Percentiles rank a stretch among this genome's conserved stretches.
phyloP scores from a whole-genome alignment of 2,113 vertebrate genomes.

The Narcine bancroftii region DNA sequence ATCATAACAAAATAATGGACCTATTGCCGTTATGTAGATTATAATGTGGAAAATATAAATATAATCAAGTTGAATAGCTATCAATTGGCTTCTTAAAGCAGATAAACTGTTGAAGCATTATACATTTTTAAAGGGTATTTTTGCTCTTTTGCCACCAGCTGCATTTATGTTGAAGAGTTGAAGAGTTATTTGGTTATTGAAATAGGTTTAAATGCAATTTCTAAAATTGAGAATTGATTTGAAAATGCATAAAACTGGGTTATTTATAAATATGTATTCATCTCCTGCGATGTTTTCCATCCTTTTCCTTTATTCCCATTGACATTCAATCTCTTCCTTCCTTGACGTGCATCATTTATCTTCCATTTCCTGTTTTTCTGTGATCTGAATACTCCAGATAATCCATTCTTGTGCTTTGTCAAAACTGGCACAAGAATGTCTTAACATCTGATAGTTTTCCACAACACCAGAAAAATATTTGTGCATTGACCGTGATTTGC shows the following conservation, averaged over 20 bases:
- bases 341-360: slow-evolving; percentile 38
- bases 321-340: slow-evolving; percentile 37
- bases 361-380: slow-evolving; percentile 36
- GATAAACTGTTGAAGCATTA: not conserved
- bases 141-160: not conserved
- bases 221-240: not conserved
- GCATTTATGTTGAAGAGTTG: not conserved
- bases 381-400: slow-evolving; percentile 24
- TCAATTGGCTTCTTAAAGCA: not conserved
- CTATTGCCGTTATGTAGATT: not conserved
- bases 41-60: not conserved
- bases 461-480: not conserved
- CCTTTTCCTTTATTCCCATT: slow-evolving; percentile 36
- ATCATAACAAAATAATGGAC: not conserved
- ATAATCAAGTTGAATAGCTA: not conserved
- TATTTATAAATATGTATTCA: slow-evolving; percentile 33
- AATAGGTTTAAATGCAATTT: not conserved
- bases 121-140: not conserved
- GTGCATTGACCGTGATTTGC: not conserved
- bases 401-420: not conserved
- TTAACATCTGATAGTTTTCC: not conserved
- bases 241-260: not conserved
- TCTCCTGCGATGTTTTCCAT: slow-evolving; percentile 20
- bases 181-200: not conserved
- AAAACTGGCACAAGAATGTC: not conserved